A percentile compares a stretch with the other conserved stretches of the same genome.
Evolutionary conservation across 2,888 invertebrate genomes (phyloP).

Genomic region (Gerris lacustris): DNA sequence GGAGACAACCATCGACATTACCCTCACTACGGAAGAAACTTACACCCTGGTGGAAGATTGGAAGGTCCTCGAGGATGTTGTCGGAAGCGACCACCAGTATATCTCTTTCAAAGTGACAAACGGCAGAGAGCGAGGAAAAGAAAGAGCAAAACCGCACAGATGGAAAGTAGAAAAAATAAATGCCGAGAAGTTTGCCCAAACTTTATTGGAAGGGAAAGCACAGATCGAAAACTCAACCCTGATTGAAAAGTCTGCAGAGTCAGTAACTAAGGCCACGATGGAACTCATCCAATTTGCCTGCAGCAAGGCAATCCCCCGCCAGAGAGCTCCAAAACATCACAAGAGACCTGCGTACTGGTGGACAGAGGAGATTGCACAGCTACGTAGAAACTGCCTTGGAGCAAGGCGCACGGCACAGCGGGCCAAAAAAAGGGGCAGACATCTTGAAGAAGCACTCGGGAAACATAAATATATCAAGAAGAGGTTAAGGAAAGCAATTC

Average conservation of each 20-base stretch:
- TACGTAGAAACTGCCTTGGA: neutral
- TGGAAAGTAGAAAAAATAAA: neutral
- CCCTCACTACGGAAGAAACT: neutral
- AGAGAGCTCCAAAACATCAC: neutral
- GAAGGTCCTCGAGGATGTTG: neutral
- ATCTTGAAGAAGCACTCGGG: neutral
- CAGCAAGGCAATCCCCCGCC: conserved; percentile 2
- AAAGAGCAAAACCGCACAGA: neutral
- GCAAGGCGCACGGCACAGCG: neutral
- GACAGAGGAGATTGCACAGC: neutral
- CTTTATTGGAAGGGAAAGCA: neutral
- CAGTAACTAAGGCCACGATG: neutral
- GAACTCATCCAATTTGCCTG: neutral
- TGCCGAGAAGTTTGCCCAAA: conserved; percentile 1
- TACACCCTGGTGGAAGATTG: neutral
- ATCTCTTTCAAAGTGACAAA: neutral
- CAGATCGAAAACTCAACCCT: too few relatives aligned
- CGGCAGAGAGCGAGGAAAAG: neutral
- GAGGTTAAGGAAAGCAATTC: too few relatives aligned
- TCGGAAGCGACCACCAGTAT: conserved; percentile 3
- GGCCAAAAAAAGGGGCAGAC: neutral
- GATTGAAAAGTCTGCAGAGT: neutral
- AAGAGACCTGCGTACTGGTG: neutral
- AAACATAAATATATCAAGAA: neutral
- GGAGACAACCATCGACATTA: neutral